phyloP scores from a whole-genome alignment of 2,113 vertebrate species.

The Colossoma macropomum region DNA sequence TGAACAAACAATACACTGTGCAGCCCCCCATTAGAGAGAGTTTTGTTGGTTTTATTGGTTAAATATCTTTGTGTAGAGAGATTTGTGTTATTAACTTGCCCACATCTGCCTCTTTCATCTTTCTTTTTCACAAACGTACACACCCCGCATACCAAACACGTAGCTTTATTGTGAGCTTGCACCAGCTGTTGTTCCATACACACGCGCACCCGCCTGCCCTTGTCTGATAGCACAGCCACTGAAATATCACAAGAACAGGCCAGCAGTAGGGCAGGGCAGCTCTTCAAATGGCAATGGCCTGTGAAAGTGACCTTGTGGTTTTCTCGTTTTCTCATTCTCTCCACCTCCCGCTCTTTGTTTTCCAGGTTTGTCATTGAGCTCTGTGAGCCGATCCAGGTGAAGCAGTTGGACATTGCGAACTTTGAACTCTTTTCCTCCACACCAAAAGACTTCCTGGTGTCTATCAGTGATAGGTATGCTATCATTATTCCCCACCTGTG shows the following conservation, averaged over 20 bases:
- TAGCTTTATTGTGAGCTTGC: too few relatives aligned
- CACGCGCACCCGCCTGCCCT: too few relatives aligned
- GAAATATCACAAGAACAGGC: not conserved
- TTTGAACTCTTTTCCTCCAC: slow-evolving; percentile 98
- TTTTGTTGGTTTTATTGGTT: too few relatives aligned
- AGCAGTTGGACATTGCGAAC: slow-evolving; percentile 97
- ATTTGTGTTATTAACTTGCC: too few relatives aligned
- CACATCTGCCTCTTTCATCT: too few relatives aligned
- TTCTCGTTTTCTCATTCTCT: not conserved
- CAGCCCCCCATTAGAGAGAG: too few relatives aligned
- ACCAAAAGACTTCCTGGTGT: slow-evolving; percentile 96
- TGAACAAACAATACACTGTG: too few relatives aligned
- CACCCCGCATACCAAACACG: too few relatives aligned
- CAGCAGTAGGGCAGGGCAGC: not conserved
- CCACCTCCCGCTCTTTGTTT: not conserved
- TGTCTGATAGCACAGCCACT: not conserved
- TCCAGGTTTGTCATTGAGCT: slow-evolving; percentile 98
- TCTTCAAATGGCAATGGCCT: not conserved
- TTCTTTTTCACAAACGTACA: too few relatives aligned
- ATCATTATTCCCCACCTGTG: not conserved
- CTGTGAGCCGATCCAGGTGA: slow-evolving; percentile 98
- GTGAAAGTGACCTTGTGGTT: not conserved
- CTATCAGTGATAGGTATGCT: slow-evolving; percentile 94
- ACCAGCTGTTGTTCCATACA: too few relatives aligned
- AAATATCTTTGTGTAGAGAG: too few relatives aligned